Base-by-base conservation (phyloP, 2,888 invertebrate genomes). In the Camponotus fellah region DNA sequence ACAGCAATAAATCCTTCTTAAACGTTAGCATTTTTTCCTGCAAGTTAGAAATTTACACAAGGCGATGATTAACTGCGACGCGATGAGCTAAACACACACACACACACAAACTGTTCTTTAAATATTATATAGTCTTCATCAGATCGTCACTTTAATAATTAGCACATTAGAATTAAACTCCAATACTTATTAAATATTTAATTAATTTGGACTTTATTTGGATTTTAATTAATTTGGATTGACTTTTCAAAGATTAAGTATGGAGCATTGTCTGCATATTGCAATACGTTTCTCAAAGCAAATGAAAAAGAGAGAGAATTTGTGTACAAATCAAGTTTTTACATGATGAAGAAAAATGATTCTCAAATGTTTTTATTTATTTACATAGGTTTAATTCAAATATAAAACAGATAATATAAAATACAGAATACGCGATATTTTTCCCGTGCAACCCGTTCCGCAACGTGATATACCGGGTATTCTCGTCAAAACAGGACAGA, bases 391-490 rank as follows among this genome's bases (percentile, higher is more conserved):
- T 71, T 32, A 17, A 26, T 74, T 43, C 10, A 66, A 17, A 53
- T 3, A 26, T 26, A 26, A 26, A 60, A 21, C 3, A 17, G 12
- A 26, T 65, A 34, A 21, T 69, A 75, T 69, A 75, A 74, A 26
- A 65, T 12, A 62, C 9, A 43, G 75, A 58, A 4, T 12, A 66
- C 32, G 46, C 9, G 32, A 64, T 32, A 65, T 83, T 95, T 96
- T 87, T n/a, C n/a, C 95, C 97, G 97, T 96, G 96, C 92, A 98
- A 97, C 94, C 97, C 98, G 6, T 98, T 97, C 93, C 95, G 96
- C 91, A 96, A 97, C 85, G 95, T 97, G 17, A 96, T 98, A 75
- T 97, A 97, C 92, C 95, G 95, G 75, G 97, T 97, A 43, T 98
- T 98, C 93, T 97, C 97, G 0, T 97, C 97, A 0, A 94, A 96